Evolutionary conservation across 2,797 vertebrate species (phyloP).

Genomic region (Parambassis ranga): DNA sequence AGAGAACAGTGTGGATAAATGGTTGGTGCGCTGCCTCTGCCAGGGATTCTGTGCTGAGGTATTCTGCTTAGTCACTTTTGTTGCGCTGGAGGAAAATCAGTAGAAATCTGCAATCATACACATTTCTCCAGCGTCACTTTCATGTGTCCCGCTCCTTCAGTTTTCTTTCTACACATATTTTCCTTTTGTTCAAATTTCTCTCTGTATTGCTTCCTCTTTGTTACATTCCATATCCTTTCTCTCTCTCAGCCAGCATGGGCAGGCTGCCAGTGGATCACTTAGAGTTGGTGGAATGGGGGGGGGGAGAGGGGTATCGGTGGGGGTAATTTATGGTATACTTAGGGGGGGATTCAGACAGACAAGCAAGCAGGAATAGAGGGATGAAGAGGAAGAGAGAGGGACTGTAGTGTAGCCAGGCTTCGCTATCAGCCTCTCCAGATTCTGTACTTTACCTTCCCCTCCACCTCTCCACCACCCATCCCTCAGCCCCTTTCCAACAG

Average conservation of each 20-base stretch:
- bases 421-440: conserved; percentile 50
- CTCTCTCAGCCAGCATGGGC: conserved; percentile 53
- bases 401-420: conserved; percentile 52
- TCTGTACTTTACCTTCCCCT: conserved; percentile 36
- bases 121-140: conserved; percentile 26
- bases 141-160: conserved; percentile 4
- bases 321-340: conserved; percentile 63
- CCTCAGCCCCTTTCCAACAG: neutral
- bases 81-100: conserved; percentile 16
- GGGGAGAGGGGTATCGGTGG: conserved; percentile 15
- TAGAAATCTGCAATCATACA: conserved; percentile 28
- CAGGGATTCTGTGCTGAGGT: conserved; percentile 27
- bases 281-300: conserved; percentile 50
- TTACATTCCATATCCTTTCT: conserved; percentile 15
- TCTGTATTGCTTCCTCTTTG: neutral
- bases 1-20: conserved; percentile 25
- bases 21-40: neutral
- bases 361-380: neutral
- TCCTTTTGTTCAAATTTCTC: conserved; percentile 23
- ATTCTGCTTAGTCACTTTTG: conserved; percentile 30
- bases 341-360: neutral
- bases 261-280: conserved; percentile 76
- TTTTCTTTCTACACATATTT: conserved; percentile 21
- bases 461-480: conserved; percentile 4
- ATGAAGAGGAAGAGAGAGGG: conserved; percentile 32